phyloP scores from a whole-genome alignment of 2,888 invertebrate species.

The Drosophila algonquin region DNA sequence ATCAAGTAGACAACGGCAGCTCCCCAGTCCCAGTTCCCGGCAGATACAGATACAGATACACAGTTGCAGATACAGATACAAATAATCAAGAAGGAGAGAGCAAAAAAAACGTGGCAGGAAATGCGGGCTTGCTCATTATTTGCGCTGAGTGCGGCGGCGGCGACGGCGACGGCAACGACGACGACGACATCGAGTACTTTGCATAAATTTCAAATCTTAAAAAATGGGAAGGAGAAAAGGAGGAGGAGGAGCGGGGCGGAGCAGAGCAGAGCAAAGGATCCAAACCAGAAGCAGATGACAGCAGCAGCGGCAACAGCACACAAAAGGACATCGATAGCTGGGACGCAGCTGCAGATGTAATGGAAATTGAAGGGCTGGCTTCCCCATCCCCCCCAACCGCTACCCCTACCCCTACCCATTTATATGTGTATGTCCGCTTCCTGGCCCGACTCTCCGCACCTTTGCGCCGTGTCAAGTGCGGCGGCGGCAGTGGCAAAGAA shows the following conservation, averaged over 20 bases:
- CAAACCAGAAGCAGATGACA: slow-evolving; percentile 63
- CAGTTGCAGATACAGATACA: slow-evolving; percentile 56
- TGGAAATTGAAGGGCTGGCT: slow-evolving; percentile 75
- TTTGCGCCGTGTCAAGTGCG: slow-evolving; percentile 74
- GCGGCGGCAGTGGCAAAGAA: slow-evolving; percentile 30
- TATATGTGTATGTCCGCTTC: not conserved
- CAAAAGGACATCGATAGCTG: slow-evolving; percentile 82
- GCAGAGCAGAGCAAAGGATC: slow-evolving; percentile 19
- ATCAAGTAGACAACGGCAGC: slow-evolving; percentile 69
- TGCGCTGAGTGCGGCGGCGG: slow-evolving; percentile 75
- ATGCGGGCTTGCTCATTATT: slow-evolving; percentile 80
- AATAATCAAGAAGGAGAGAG: slow-evolving; percentile 38
- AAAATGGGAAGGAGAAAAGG: slow-evolving; percentile 32
- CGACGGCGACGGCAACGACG: slow-evolving; percentile 18
- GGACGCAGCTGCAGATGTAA: slow-evolving; percentile 70
- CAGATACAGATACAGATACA: slow-evolving; percentile 42
- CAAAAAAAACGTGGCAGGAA: slow-evolving; percentile 74
- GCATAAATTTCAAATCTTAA: slow-evolving; percentile 77
- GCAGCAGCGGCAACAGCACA: slow-evolving; percentile 46
- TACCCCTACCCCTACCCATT: not conserved
- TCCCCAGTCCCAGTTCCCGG: slow-evolving; percentile 16
- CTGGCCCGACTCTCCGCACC: slow-evolving; percentile 48
- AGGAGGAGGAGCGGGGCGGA: slow-evolving; percentile 26
- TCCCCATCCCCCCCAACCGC: not conserved
- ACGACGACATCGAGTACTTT: slow-evolving; percentile 72